phyloP scores from a whole-genome alignment of 2,113 vertebrate species.

The Acrocephalus arundinaceus region DNA sequence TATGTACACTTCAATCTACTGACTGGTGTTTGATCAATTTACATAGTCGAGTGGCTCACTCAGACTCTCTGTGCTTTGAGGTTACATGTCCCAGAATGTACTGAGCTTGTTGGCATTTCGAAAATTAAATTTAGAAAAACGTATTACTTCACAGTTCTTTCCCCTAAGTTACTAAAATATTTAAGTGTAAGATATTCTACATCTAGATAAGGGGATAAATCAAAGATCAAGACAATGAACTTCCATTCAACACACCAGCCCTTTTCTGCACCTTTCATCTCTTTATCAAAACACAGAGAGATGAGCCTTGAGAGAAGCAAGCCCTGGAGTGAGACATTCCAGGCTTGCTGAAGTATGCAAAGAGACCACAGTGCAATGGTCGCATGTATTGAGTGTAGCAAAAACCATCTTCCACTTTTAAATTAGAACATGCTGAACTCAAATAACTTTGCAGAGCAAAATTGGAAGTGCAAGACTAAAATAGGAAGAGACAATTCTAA shows the following conservation, averaged over 20 bases:
- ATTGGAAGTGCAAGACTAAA: conserved; percentile 21
- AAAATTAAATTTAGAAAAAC: conserved; percentile 52
- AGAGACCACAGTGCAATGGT: not conserved
- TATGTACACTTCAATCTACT: not conserved
- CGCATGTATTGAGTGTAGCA: not conserved
- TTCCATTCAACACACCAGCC: not conserved
- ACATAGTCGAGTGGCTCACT: not conserved
- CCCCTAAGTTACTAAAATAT: conserved; percentile 43
- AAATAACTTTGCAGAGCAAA: conserved; percentile 26
- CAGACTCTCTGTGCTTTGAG: conserved; percentile 18
- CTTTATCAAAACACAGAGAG: not conserved
- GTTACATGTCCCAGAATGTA: conserved; percentile 28
- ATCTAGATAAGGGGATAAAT: conserved; percentile 37
- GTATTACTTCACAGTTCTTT: conserved; percentile 25
- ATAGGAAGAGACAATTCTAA: conserved; percentile 31
- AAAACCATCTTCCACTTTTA: conserved; percentile 23
- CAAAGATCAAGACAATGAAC: conserved; percentile 36
- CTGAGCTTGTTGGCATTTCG: not conserved
- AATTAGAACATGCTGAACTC: conserved; percentile 42
- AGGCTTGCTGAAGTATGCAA: conserved; percentile 11
- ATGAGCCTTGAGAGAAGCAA: conserved; percentile 6
- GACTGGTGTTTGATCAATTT: not conserved
- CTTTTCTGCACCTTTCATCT: conserved; percentile 24
- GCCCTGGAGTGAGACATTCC: not conserved
- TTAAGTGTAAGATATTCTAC: conserved; percentile 17